Evolutionary conservation across 2,113 vertebrate genomes (phyloP), one percentile per base, ranked within the genome.

Genomic region (Donacobius atricapilla): DNA sequence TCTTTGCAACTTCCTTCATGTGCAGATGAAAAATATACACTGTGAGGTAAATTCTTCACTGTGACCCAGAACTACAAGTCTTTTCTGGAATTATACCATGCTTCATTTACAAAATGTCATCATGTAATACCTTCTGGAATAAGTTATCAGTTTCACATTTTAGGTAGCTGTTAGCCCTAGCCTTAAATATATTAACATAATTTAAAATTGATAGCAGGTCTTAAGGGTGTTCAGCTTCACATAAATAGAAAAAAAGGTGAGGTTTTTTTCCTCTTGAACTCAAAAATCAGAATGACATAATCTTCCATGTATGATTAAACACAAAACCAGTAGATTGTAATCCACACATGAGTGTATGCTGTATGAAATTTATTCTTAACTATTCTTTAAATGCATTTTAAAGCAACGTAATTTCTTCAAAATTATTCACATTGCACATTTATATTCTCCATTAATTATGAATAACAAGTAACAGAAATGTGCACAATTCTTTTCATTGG

Each of bases 181-280:
- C 47, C 58, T 88, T 87, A 72, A 63, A 84, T 77, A 39, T 39
- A 57, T 72, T 61, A 51, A 66, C 6, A 7, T 50, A 64, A 42
- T 57, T 70, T 23, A 4, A 35, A 75, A 71, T 15, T 22, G 30
- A 63, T 39, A 58, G 13, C n/a, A 58, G 24, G 11, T 85, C 21
- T 58, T 77, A 44, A 58, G 39, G 35, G 21, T 33, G 6, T 51
- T 72, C 13, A 53, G 13, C 27, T n/a, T 76, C n/a, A 50, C 33
- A 69, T 25, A 87, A 75, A 40, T 4, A 72, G 15, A 58, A 78
- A 54, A 54, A 56, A 57, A 22, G 1, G 15, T 30, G 7, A 8
- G 0, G 0, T 8, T 30, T 61, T 30, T 50, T 48, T 44, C 2
- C 25, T 69, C 18, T 54, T 30, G 20, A 33, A n/a, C 27, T 57